phyloP scores from a whole-genome alignment of 2,113 vertebrate species.

The Acrocephalus arundinaceus region DNA sequence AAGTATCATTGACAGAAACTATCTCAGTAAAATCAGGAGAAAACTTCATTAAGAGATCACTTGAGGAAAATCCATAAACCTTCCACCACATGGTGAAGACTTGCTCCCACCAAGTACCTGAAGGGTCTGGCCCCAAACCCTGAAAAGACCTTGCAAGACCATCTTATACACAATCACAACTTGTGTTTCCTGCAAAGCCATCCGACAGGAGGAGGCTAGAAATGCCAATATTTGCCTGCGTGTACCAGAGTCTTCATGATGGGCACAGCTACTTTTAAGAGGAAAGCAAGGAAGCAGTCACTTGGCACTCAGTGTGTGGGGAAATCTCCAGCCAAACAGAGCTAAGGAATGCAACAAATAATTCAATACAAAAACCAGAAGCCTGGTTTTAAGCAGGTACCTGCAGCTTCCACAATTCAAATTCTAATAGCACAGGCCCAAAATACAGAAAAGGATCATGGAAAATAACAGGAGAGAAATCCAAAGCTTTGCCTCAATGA shows the following conservation, averaged over 20 bases:
- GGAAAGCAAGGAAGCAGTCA: not conserved
- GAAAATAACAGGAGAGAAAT: slow-evolving; percentile 2
- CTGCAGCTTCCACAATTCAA: not conserved
- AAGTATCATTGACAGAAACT: not conserved
- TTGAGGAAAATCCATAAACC: not conserved
- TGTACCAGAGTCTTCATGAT: not conserved
- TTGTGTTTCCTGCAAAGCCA: not conserved
- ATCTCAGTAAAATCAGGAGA: not conserved
- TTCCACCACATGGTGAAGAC: not conserved
- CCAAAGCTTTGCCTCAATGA: not conserved
- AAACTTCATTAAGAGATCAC: not conserved
- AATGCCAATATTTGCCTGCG: not conserved
- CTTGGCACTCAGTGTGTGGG: not conserved
- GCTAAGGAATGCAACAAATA: not conserved
- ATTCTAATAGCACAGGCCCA: not conserved
- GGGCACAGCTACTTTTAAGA: not conserved
- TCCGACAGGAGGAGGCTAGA: not conserved
- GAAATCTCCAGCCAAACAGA: not conserved
- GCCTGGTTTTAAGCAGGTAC: not conserved
- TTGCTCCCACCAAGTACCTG: not conserved
- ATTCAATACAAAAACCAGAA: not conserved
- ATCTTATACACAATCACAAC: fast-evolving
- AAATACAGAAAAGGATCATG: not conserved
- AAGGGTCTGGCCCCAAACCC: not conserved
- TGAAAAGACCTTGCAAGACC: not conserved